Conservation (phyloP, 2,113 vertebrate species). For the Phalacrocorax pelagicus region DNA sequence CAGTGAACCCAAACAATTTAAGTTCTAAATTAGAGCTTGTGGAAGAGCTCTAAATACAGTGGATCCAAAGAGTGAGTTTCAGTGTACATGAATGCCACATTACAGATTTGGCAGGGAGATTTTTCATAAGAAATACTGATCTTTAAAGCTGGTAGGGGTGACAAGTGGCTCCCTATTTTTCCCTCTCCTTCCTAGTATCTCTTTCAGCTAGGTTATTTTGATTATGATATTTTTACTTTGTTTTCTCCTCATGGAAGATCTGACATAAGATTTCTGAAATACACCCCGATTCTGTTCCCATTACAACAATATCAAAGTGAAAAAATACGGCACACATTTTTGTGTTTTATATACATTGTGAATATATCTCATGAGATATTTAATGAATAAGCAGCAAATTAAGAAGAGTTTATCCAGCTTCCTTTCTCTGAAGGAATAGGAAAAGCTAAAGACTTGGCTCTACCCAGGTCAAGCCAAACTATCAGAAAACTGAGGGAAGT, state of each 20-base stretch:
- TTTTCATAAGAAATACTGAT: not conserved
- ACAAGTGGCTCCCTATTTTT: not conserved
- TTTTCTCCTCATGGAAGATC: not conserved
- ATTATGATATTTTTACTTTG: not conserved
- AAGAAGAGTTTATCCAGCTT: not conserved
- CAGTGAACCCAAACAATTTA: not conserved
- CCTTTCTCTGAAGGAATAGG: not conserved
- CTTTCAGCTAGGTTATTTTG: not conserved
- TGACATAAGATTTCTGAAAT: not conserved
- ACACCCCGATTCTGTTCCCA: not conserved
- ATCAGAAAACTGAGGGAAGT: not conserved
- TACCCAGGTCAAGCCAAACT: not conserved
- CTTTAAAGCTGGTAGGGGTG: not conserved
- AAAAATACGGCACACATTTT: not conserved
- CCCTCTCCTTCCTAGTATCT: not conserved
- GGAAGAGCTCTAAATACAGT: not conserved
- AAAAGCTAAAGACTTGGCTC: not conserved
- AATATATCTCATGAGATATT: not conserved
- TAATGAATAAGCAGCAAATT: not conserved
- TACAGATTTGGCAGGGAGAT: not conserved
- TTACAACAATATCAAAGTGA: not conserved
- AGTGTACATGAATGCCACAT: not conserved
- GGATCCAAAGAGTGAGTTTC: not conserved
- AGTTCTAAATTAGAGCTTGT: not conserved
- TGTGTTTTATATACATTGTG: not conserved